These are phyloP conservation scores for Daktulosphaira vitifoliae DNA, from an alignment of 1,140 invertebrate species.

Conservation along the genomic window DNA sequence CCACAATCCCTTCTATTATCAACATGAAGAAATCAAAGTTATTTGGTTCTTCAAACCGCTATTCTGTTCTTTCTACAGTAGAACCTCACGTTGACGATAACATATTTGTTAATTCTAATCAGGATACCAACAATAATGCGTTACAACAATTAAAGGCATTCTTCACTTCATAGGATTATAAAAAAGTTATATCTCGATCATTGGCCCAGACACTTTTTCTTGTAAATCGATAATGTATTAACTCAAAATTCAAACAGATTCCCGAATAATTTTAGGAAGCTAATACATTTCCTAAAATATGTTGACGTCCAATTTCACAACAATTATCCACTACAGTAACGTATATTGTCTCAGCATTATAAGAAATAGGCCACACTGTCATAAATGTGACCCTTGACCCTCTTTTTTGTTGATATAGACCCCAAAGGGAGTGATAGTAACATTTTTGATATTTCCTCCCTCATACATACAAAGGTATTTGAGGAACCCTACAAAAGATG, in stretches of 20 bases:
- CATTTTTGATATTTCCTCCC: conserved; percentile 38
- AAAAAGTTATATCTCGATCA: too few species aligned
- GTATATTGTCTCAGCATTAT: neutral
- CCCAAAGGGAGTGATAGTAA: conserved; percentile 42
- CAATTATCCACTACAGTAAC: neutral
- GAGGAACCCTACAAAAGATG: conserved; percentile 40
- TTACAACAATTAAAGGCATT: too few species aligned
- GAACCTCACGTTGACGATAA: too few species aligned
- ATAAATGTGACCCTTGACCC: conserved; percentile 34
- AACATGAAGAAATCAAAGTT: too few species aligned
- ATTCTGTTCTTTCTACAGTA: too few species aligned
- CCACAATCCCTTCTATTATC: too few species aligned
- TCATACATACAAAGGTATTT: conserved; percentile 40
- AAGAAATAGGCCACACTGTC: conserved; percentile 5
- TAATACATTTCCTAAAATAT: neutral
- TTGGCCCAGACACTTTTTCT: too few species aligned
- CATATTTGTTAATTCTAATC: too few species aligned
- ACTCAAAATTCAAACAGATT: conserved; percentile 2
- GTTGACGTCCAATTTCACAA: neutral
- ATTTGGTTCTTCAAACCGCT: too few species aligned
- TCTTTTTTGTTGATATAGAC: conserved; percentile 42
- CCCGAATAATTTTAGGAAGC: neutral
- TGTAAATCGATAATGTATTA: too few species aligned
- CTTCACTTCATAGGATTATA: too few species aligned
- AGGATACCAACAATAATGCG: too few species aligned